phyloP scores from a whole-genome alignment of 2,797 vertebrate genomes.

The Lepus townsendii region DNA sequence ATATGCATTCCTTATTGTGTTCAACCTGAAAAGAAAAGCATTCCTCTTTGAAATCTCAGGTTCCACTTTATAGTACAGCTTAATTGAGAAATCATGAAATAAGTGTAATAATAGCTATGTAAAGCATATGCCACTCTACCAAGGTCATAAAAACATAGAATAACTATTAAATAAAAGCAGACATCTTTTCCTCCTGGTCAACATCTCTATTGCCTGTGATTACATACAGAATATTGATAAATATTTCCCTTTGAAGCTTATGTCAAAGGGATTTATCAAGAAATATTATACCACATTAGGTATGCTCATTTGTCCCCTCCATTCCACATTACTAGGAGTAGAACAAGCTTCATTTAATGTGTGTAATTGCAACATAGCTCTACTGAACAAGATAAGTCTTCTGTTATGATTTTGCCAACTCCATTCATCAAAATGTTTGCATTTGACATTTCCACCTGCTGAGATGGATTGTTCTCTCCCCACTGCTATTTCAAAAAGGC shows the following conservation, averaged over 20 bases:
- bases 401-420: not conserved
- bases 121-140: not conserved
- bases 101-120: not conserved
- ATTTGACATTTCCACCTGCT: not conserved
- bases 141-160: not conserved
- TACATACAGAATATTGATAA: not conserved
- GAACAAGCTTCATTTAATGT: not conserved
- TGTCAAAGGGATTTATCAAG: not conserved
- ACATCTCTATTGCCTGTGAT: not conserved
- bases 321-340: not conserved
- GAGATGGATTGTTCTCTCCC: not conserved
- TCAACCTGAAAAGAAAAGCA: not conserved
- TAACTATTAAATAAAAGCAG: not conserved
- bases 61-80: not conserved
- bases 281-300: not conserved
- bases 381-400: not conserved
- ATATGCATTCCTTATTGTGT: not conserved
- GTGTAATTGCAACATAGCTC: not conserved
- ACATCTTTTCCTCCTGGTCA: not conserved
- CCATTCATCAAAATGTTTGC: conserved; percentile 3
- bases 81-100: not conserved
- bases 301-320: not conserved
- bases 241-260: conserved; percentile 17
- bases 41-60: not conserved
- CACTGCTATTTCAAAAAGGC: not conserved